phyloP scores from a whole-genome alignment of 2,888 invertebrate species.

The Cremastinae sp. region DNA sequence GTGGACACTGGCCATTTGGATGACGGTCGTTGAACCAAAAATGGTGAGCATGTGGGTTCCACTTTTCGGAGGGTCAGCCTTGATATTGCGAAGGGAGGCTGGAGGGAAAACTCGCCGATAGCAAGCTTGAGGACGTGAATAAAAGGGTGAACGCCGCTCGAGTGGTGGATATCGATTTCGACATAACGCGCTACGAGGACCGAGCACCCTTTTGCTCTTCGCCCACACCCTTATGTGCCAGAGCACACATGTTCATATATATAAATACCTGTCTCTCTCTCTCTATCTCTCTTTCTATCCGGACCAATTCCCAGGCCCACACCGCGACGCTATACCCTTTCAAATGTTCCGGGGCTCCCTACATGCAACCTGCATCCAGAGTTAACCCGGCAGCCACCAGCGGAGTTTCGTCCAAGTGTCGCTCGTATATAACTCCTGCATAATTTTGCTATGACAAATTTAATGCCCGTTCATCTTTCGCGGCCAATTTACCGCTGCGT shows the following conservation, averaged over 20 bases:
- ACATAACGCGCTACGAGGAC: constrained; percentile 50
- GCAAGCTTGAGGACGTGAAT: constrained; percentile 60
- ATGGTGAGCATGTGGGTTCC: constrained; percentile 36
- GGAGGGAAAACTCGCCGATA: constrained; percentile 36
- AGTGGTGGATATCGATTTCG: constrained; percentile 71
- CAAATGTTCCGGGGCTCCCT: constrained; percentile 43
- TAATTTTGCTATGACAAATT: constrained; percentile 62
- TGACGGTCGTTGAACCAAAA: constrained; percentile 32
- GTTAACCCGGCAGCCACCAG: constrained; percentile 12
- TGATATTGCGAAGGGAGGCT: constrained; percentile 53
- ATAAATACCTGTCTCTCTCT: constrained; percentile 8
- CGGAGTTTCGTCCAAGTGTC: constrained; percentile 43
- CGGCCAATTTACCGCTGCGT: constrained; percentile 57
- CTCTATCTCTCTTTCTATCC: constrained; percentile 28
- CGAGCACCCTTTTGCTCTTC: constrained; percentile 36
- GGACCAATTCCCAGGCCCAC: constrained; percentile 17
- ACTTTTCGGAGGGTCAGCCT: constrained; percentile 41
- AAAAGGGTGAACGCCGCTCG: constrained; percentile 65
- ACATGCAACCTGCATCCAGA: constrained; percentile 23
- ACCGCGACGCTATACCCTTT: constrained; percentile 7
- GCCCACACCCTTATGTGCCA: constrained; percentile 18
- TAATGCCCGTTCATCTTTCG: constrained; percentile 60
- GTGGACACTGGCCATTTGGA: constrained; percentile 5
- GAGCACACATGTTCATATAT: background rate
- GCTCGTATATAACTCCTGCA: constrained; percentile 59